A percentile compares a stretch with the other conserved stretches of the same genome.
Evolutionary conservation across 2,113 vertebrate genomes (phyloP).

Genomic region (Plecotus auritus): DNA sequence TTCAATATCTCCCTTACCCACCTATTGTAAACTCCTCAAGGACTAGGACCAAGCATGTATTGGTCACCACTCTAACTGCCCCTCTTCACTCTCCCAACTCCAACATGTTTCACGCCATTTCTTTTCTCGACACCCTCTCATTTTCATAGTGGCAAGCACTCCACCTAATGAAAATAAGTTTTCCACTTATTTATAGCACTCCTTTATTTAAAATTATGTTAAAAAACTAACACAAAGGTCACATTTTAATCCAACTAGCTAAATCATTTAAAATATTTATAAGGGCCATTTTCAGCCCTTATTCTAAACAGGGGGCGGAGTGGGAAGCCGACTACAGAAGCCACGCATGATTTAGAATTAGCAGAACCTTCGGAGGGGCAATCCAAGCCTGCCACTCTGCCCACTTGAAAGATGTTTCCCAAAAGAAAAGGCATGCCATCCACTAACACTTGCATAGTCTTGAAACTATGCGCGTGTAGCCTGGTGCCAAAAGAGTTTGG

Average conservation of each 20-base stretch:
- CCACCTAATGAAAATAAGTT: neutral
- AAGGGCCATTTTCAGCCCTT: constrained; percentile 52
- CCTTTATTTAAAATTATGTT: constrained; percentile 50
- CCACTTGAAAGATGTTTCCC: constrained; percentile 61
- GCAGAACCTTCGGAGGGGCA: neutral
- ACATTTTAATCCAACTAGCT: constrained; percentile 39
- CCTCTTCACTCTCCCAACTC: neutral
- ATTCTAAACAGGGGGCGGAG: constrained; percentile 8
- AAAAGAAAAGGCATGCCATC: constrained; percentile 65
- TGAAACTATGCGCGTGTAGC: constrained; percentile 17
- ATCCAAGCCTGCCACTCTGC: constrained; percentile 44
- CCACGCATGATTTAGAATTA: neutral
- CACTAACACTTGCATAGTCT: constrained; percentile 52
- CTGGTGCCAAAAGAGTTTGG: constrained; percentile 62
- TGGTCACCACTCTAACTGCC: neutral
- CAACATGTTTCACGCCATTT: neutral
- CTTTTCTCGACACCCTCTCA: neutral
- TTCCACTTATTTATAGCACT: constrained; percentile 31
- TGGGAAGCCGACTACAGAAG: neutral
- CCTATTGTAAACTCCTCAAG: neutral
- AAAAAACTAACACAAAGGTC: constrained; percentile 7
- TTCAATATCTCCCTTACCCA: neutral
- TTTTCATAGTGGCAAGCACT: neutral
- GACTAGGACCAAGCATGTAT: neutral
- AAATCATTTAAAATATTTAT: constrained; percentile 50